Conservation (phyloP, 2,888 invertebrate genomes). For the Drosophila borborema region DNA sequence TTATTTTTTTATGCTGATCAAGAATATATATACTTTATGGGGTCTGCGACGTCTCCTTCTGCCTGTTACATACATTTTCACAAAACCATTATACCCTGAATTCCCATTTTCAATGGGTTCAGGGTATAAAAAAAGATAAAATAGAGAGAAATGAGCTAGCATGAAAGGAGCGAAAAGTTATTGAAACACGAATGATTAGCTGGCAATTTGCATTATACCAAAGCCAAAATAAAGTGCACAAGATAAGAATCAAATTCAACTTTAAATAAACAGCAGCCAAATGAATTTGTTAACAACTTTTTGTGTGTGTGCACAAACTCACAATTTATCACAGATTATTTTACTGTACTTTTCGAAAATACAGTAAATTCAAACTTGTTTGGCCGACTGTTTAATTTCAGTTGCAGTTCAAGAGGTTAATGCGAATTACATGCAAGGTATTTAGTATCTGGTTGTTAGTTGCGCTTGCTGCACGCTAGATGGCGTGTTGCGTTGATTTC, state of each 20-base stretch:
- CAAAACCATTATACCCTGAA: no score
- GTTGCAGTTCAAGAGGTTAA: constrained; percentile 70
- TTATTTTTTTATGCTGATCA: no score
- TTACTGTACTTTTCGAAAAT: constrained; percentile 1
- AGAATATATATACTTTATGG: no score
- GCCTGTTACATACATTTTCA: no score
- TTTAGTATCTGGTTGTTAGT: constrained; percentile 36
- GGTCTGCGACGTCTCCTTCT: no score
- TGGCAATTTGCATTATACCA: constrained; percentile 56
- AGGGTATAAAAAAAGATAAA: constrained; percentile 34
- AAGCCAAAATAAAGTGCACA: constrained; percentile 37
- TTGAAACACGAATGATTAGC: constrained; percentile 45
- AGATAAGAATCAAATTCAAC: constrained; percentile 35
- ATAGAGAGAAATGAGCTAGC: constrained; percentile 43
- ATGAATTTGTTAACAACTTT: constrained; percentile 31
- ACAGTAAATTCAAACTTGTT: neutral
- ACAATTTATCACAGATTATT: constrained; percentile 6
- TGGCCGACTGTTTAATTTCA: constrained; percentile 56
- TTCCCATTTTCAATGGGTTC: no score
- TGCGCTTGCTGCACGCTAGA: constrained; percentile 61
- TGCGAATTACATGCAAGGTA: constrained; percentile 62
- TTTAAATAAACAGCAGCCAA: constrained; percentile 28
- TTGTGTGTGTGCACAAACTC: constrained; percentile 1
- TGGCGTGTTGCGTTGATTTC: constrained; percentile 56
- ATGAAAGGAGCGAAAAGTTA: constrained; percentile 38